Evolutionary conservation across 2,888 invertebrate species (phyloP).

Genomic region (Spilosoma lubricipeda): DNA sequence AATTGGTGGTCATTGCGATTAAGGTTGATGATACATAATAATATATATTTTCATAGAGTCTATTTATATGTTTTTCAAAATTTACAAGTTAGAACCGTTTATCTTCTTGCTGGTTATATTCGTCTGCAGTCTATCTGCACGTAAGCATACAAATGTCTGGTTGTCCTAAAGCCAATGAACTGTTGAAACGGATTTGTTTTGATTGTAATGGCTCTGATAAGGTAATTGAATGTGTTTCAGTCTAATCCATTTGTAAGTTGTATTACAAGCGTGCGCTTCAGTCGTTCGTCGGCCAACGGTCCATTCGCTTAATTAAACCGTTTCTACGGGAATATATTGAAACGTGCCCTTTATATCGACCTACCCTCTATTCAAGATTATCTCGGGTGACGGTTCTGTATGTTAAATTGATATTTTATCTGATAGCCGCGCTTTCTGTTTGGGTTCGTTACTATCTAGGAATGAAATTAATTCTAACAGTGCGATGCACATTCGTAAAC

Average conservation of each 20-base stretch:
- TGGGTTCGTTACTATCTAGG: slow-evolving; percentile 29
- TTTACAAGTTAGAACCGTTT: background rate
- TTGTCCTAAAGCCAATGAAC: no score
- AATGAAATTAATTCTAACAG: background rate
- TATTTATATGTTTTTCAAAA: background rate
- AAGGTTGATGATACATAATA: background rate
- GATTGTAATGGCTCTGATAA: slow-evolving; percentile 61
- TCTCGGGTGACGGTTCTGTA: slow-evolving; percentile 41
- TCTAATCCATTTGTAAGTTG: slow-evolving; percentile 80
- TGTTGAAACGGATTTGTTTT: no score
- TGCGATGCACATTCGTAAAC: background rate
- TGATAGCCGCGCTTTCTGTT: slow-evolving; percentile 38
- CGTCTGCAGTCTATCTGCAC: background rate
- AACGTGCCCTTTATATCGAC: slow-evolving; percentile 51
- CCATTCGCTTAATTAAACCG: slow-evolving; percentile 83
- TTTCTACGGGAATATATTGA: slow-evolving; percentile 58
- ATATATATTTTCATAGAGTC: background rate
- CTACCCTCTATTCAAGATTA: slow-evolving; percentile 45
- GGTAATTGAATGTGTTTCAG: slow-evolving; percentile 70
- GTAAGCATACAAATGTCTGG: slow-evolving; percentile 2
- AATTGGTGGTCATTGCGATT: background rate
- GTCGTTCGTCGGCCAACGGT: slow-evolving; percentile 37
- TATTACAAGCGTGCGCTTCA: slow-evolving; percentile 54
- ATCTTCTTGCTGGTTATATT: background rate
- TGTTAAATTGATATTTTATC: slow-evolving; percentile 41